Evolutionary conservation across 2,113 vertebrate species (phyloP), one percentile per base, ranked within the genome.

Genomic region (Struthidea cinerea): DNA sequence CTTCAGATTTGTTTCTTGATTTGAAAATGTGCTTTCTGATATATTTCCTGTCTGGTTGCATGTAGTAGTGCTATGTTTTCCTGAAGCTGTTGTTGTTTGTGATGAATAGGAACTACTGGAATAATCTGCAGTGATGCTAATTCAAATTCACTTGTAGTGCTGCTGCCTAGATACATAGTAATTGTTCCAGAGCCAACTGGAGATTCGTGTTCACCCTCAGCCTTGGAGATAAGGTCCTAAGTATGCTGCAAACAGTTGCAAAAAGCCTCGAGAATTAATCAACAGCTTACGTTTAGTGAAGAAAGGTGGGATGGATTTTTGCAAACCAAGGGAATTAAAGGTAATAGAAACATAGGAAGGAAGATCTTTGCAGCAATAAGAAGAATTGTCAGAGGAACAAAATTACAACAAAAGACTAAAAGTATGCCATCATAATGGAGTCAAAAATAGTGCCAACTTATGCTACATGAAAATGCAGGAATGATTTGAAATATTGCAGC

Each of bases 121-220:
- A 95, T 91, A 96, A 87, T 61, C 65, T 56, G 39, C 64, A 87
- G 78, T 20, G 84, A 69, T 91, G 81, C 65, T 91, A 93, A 97
- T 95, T 95, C 92, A 61, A 46, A 89, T 91, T 87, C 57, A 65
- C 26, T 84, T 53, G 61, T 79, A 76, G 77, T 76, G 57, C 78
- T 92, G 89, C 96, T 93, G 87, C 93, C 78, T 92, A 69, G 89
- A 96, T 89, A 95, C 84, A 14, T 18, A 50, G 41, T 46, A 76
- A 53, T 95, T 97, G 93, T 93, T 91, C 49, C 46, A 91, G 81
- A 61, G n/a, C 50, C 79, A 50, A 39, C 42, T 63, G 52, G n/a
- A 82, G 26, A 41, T 37, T 63, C 33, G 33, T 47, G 44, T 22
- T 80, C 73, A 47, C 18, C 7, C 26, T 77, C 50, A 19, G 10